Base-by-base conservation (phyloP, 2,797 vertebrate species). In the Catamblyrhynchus diadema region DNA sequence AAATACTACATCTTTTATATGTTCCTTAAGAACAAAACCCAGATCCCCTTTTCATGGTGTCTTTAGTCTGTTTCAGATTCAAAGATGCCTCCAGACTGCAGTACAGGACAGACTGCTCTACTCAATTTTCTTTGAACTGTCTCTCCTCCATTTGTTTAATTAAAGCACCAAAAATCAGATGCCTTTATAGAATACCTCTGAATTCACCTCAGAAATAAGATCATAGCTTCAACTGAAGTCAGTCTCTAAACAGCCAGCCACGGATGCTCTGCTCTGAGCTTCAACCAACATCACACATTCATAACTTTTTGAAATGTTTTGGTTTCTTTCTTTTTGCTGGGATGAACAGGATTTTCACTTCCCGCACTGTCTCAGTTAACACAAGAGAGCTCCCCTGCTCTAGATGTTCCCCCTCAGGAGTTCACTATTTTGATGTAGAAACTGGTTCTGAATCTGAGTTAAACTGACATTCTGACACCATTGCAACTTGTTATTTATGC, bases 121-220 rank as follows among this genome's bases (percentile, higher is more conserved):
- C 74, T 83, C 23, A 33, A 14, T 81, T 87, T 84, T 81, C 24
- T 88, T 84, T 92, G 44, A 81, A 92, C 65, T 65, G 6, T 56
- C 8, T 86, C 81, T 77, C 59, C 83, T 83, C 39, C 53, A 44
- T 96, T 97, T 89, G 70, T 72, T 94, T 66, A 86, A 83, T 94
- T 88, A 81, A 94, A 97, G 77, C n/a, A 71, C 35, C 15, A 60
- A 75, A 93, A 88, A 37, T 28, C 33, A 89, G 69, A 24, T 35
- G 20, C 17, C 25, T 91, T 78, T 73, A 9, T 84, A 32, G 41
- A 85, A 80, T 59, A 82, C 21, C 21, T 94, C 74, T 66, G 51
- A 89, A 66, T 89, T 85, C 81, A 82, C 35, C 39, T 73, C 25
- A 45, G 73, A 16, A 84, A 28, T 74, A 86, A 73, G 37, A 88